Conservation (phyloP, 2,888 invertebrate genomes). For the Anorthoa munda region DNA sequence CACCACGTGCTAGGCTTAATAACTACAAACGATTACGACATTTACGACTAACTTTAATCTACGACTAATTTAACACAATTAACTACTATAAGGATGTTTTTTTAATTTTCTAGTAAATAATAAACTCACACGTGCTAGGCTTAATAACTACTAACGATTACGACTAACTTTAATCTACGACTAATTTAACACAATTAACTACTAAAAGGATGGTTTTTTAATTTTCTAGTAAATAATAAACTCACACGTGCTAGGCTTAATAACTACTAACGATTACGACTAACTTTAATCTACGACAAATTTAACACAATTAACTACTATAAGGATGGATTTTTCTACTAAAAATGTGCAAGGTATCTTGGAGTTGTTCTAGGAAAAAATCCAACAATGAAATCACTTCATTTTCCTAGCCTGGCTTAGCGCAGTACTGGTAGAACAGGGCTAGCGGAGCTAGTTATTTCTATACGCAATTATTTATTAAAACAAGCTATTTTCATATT, state of each 20-base stretch:
- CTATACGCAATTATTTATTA: too few species aligned
- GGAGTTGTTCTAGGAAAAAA: too few species aligned
- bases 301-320: slow-evolving; percentile 6
- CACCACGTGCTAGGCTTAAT: neutral
- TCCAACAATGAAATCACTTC: too few species aligned
- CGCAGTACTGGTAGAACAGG: too few species aligned
- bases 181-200: neutral
- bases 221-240: neutral
- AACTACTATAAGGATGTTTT: too few species aligned
- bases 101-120: neutral
- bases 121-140: neutral
- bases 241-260: neutral
- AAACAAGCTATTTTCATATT: too few species aligned
- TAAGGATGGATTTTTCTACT: neutral
- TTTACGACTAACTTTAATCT: neutral
- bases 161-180: neutral
- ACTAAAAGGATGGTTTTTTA: too few species aligned
- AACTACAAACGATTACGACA: slow-evolving; percentile 3
- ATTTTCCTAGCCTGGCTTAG: too few species aligned
- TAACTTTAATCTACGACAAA: slow-evolving; percentile 3
- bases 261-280: slow-evolving; percentile 1
- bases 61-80: neutral
- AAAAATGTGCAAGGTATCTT: too few species aligned
- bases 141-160: slow-evolving; percentile 5
- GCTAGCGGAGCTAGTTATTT: too few species aligned